Conservation (phyloP, 37 sponge, comb jelly and placozoan species). For the Aplysina aerophoba region DNA sequence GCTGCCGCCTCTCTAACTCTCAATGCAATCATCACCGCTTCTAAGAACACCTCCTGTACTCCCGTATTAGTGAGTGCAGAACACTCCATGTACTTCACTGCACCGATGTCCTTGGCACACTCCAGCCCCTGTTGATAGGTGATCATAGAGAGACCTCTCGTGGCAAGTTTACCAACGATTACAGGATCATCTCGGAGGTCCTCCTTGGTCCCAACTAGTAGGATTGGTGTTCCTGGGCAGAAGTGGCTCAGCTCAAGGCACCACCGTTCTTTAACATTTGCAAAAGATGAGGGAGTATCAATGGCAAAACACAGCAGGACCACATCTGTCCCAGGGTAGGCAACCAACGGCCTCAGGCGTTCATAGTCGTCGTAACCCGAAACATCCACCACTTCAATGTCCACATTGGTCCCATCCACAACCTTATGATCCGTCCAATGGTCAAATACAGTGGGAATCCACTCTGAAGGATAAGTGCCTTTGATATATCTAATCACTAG, state of each 20-base stretch:
- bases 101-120: slow-evolving; percentile 67
- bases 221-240: slow-evolving; percentile 77
- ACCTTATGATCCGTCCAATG: no score
- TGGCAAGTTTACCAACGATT: slow-evolving; percentile 43
- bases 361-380: slow-evolving; percentile 86
- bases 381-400: slow-evolving; percentile 79
- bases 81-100: slow-evolving; percentile 87
- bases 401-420: slow-evolving; percentile 34
- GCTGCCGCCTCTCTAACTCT: no score
- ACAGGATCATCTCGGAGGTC: slow-evolving; percentile 79
- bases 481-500: no score
- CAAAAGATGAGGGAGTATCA: slow-evolving; percentile 63
- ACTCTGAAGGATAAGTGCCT: no score
- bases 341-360: slow-evolving; percentile 79
- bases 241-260: slow-evolving; percentile 76
- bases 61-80: slow-evolving; percentile 77
- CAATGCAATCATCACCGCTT: slow-evolving; percentile 27
- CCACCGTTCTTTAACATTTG: slow-evolving; percentile 63
- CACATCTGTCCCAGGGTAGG: slow-evolving; percentile 87
- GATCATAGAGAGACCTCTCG: slow-evolving; percentile 54
- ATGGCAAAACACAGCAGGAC: slow-evolving; percentile 73
- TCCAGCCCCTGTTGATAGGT: slow-evolving; percentile 67
- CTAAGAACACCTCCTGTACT: slow-evolving; percentile 76
- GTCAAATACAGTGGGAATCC: no score
- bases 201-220: slow-evolving; percentile 78